Percentiles rank a stretch among this genome's conserved stretches.
Evolutionary conservation across 2,113 vertebrate genomes (phyloP).

Genomic region (Percina caprodes): DNA sequence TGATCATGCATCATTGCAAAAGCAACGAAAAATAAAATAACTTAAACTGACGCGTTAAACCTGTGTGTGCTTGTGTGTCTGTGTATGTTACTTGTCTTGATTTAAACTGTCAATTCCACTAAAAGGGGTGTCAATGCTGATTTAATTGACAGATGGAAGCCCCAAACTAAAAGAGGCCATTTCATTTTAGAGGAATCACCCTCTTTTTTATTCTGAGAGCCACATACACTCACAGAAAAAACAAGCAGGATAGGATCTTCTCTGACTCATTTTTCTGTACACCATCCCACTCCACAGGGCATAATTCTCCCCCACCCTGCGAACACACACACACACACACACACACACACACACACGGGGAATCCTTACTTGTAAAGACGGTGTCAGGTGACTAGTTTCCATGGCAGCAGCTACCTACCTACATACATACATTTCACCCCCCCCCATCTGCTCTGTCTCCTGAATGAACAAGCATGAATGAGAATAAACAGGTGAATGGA

Average conservation of each 20-base stretch:
- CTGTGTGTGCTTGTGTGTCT: not conserved
- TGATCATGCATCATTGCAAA: not conserved
- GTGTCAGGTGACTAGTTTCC: conserved; percentile 74
- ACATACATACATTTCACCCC: no score
- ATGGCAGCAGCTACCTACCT: conserved; percentile 70
- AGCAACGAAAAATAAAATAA: not conserved
- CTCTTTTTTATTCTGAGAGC: conserved; percentile 19
- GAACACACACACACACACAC: conserved; percentile 17
- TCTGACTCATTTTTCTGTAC: conserved; percentile 70
- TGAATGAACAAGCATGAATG: conserved; percentile 74
- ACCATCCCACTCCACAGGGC: conserved; percentile 46
- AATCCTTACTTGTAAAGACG: conserved; percentile 70
- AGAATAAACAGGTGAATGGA: conserved; percentile 64
- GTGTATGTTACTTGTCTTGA: not conserved
- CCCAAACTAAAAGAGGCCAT: conserved; percentile 12
- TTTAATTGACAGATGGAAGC: conserved; percentile 9
- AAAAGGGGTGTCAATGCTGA: not conserved
- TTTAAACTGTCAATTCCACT: not conserved
- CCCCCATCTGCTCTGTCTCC: conserved; percentile 3
- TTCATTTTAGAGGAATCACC: conserved; percentile 28
- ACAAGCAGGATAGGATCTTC: conserved; percentile 16
- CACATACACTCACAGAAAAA: not conserved
- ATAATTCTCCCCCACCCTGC: conserved; percentile 33
- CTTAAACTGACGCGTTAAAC: not conserved
- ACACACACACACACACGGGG: conserved; percentile 18